Conservation (phyloP, 2,797 vertebrate genomes). For the Macroramphosus scolopax region DNA sequence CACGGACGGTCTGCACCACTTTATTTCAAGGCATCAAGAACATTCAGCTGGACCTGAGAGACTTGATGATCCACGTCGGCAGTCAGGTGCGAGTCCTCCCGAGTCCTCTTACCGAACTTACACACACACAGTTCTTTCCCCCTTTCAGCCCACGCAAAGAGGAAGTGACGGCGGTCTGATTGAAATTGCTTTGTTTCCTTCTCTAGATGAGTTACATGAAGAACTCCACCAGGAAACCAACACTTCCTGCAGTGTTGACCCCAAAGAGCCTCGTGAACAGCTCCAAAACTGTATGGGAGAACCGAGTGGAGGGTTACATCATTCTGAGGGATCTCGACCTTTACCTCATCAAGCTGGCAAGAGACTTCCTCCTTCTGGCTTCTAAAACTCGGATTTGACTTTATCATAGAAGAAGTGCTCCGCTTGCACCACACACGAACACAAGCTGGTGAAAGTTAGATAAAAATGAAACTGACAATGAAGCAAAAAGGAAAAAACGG, state of each 20-base stretch:
- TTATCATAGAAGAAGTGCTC: constrained; percentile 3
- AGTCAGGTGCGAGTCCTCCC: constrained; percentile 61
- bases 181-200: constrained; percentile 28
- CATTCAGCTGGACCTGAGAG: constrained; percentile 75
- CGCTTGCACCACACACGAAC: background rate
- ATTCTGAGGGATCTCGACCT: constrained; percentile 77
- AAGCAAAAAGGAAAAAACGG: too few species aligned
- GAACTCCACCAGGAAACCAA: constrained; percentile 19
- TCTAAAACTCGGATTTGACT: constrained; percentile 35
- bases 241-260: background rate
- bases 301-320: constrained; percentile 74
- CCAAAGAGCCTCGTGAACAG: background rate
- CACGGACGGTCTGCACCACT: background rate
- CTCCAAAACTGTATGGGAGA: constrained; percentile 60
- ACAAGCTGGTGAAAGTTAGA: too few species aligned
- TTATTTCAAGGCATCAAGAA: constrained; percentile 54
- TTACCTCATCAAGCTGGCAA: constrained; percentile 76
- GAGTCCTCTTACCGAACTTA: constrained; percentile 5
- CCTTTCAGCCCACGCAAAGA: too few species aligned
- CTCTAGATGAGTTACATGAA: constrained; percentile 57
- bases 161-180: too few species aligned
- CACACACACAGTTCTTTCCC: too few species aligned
- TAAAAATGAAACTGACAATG: too few species aligned
- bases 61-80: constrained; percentile 73
- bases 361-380: constrained; percentile 75